Percentiles rank a stretch among this genome's conserved stretches.
Evolutionary conservation across 1,140 invertebrate species (phyloP).

Genomic region (Trichoplusia ni): DNA sequence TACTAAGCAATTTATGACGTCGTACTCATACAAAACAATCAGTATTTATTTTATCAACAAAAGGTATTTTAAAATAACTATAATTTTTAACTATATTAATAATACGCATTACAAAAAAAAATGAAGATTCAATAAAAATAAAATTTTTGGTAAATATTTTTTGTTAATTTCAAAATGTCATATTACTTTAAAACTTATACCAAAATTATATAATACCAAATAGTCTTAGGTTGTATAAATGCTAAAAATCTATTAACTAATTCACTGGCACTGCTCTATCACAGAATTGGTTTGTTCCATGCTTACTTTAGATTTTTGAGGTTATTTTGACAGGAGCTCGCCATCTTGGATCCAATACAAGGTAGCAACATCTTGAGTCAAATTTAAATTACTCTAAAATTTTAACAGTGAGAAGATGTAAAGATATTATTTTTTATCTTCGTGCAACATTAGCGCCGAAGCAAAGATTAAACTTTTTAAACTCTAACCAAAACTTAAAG

Average conservation of each 20-base stretch:
- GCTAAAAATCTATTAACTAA: conserved; percentile 32
- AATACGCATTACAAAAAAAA: conserved; percentile 13
- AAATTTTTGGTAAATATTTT: conserved; percentile 31
- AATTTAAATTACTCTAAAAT: too few species aligned
- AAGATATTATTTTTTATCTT: too few species aligned
- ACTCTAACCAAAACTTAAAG: too few species aligned
- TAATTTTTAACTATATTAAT: not conserved
- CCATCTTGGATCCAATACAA: too few species aligned
- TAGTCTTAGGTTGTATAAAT: conserved; percentile 22
- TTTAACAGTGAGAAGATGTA: too few species aligned
- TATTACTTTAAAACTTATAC: conserved; percentile 26
- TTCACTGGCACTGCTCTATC: conserved; percentile 67
- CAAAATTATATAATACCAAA: conserved; percentile 6
- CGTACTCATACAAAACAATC: too few species aligned
- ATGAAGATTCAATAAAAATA: conserved; percentile 7
- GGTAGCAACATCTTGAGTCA: too few species aligned
- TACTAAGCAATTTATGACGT: too few species aligned
- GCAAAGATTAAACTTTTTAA: too few species aligned
- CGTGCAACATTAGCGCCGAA: too few species aligned
- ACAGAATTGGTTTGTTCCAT: conserved; percentile 48
- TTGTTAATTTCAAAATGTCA: conserved; percentile 27
- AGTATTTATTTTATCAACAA: not conserved
- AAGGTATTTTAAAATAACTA: not conserved
- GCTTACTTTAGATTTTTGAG: too few species aligned
- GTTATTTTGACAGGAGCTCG: too few species aligned